Evolutionary conservation across 1,140 invertebrate genomes (phyloP), one percentile per base, ranked within the genome.

Genomic region (Leptinotarsa defecta): DNA sequence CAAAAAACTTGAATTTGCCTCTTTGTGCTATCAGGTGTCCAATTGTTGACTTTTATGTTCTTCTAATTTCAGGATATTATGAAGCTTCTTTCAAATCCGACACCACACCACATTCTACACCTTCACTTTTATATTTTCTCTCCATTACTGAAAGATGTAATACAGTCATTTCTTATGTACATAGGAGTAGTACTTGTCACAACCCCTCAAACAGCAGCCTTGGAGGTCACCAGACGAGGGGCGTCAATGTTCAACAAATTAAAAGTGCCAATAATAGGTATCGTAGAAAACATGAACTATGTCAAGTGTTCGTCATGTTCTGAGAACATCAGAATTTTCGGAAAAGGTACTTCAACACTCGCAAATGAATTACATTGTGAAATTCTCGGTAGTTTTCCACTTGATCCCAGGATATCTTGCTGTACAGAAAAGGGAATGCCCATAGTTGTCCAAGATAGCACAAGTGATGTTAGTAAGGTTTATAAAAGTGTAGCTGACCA

Each of bases 221-320:
- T 96, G 5, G 90, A 95, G 82, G 95, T 97, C 49, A 93, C 94
- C 0, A 88, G 90, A 76, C 89, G 94, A 83, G 94, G 94, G 49
- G 91, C 91, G 3, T 90, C 90, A 76, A 95, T 96, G 94, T 94
- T 94, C 80, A 87, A 91, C 78, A 95, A 93, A 83, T 84, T 96
- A 4, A 88, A 92, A 71, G 89, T 96, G 69, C 94, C 94, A 2
- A 88, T 96, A 61, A 87, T 94, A 69, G 95, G 95, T 17, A 86
- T 96, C 73, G 91, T 96, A 2, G 91, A 96, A 82, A 97, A 97
- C 85, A 97, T 97, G 95, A 91, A 89, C 1, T 89, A 88, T 74
- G 88, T 92, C 4, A 87, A 88, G 63, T 96, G 95, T 86, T 87
- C 90, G 0, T 91, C 91, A 48, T 96, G 95, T 83, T 87, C 87